phyloP scores from a whole-genome alignment of 2,888 invertebrate genomes.

The Dasypolia templi region DNA sequence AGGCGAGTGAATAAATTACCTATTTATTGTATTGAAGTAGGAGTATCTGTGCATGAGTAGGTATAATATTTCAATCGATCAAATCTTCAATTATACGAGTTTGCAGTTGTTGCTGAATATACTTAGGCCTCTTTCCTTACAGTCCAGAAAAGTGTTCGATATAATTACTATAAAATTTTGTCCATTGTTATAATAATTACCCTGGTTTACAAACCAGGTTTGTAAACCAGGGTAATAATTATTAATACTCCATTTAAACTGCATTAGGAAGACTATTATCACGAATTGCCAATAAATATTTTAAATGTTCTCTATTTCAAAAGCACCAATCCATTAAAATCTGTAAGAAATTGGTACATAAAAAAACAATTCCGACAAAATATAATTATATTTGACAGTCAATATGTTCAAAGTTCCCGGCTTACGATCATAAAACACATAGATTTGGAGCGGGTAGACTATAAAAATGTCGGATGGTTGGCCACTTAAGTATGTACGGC shows the following conservation, averaged over 20 bases:
- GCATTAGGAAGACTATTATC: background rate
- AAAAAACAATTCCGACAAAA: constrained; percentile 47
- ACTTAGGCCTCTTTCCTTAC: background rate
- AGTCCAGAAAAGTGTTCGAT: background rate
- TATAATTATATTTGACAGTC: constrained; percentile 54
- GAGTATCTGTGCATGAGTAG: background rate
- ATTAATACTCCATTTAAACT: background rate
- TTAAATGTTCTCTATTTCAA: background rate
- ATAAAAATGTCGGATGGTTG: constrained; percentile 63
- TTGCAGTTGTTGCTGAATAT: too few species aligned
- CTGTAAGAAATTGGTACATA: constrained; percentile 4
- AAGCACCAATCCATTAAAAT: constrained; percentile 11
- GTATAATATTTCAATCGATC: background rate
- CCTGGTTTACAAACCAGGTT: too few species aligned
- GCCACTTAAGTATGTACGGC: constrained; percentile 64
- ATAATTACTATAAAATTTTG: background rate
- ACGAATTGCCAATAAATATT: background rate
- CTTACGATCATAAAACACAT: constrained; percentile 64
- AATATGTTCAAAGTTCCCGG: constrained; percentile 57
- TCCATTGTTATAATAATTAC: too few species aligned
- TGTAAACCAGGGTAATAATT: background rate
- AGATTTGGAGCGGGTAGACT: constrained; percentile 56
- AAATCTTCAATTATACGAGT: background rate
- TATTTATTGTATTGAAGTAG: background rate
- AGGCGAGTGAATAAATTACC: background rate